A percentile compares a stretch with the other conserved stretches of the same genome.
These are phyloP conservation scores for Nanorana parkeri DNA, from an alignment of 2,113 vertebrate species.

Conservation along the genomic window DNA sequence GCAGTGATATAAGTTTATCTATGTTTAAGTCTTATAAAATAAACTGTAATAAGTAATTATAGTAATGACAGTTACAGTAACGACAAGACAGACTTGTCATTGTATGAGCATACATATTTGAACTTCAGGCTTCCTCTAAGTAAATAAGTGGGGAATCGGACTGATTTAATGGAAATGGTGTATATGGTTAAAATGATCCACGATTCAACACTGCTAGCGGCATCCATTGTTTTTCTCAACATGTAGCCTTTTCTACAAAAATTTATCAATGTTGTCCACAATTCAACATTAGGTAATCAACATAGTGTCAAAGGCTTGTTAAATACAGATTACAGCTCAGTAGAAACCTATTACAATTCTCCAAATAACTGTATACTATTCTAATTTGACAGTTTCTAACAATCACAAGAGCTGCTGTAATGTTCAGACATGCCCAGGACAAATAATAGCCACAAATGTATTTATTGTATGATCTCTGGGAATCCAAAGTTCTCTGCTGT, in stretches of 20 bases:
- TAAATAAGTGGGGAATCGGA: no score
- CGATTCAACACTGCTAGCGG: no score
- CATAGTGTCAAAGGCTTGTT: background rate
- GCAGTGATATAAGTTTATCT: no score
- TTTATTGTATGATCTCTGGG: conserved; percentile 69
- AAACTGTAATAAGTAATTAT: no score
- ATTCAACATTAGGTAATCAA: background rate
- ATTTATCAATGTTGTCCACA: background rate
- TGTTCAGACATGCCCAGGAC: conserved; percentile 72
- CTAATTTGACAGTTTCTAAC: conserved; percentile 52
- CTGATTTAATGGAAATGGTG: no score
- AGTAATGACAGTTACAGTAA: no score
- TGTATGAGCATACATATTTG: no score
- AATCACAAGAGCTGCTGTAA: conserved; percentile 56
- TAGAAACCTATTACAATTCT: background rate
- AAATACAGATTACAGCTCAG: background rate
- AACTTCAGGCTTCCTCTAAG: no score
- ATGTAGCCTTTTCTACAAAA: background rate
- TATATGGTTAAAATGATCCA: no score
- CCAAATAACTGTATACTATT: background rate
- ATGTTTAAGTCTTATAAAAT: no score
- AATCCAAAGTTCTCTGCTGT: conserved; percentile 64
- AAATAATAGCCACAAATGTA: conserved; percentile 66
- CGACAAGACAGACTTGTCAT: no score
- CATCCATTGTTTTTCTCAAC: no score